These are phyloP conservation scores for Lycocerus yunnanus DNA, from an alignment of 2,888 invertebrate species.

Conservation along the genomic window DNA sequence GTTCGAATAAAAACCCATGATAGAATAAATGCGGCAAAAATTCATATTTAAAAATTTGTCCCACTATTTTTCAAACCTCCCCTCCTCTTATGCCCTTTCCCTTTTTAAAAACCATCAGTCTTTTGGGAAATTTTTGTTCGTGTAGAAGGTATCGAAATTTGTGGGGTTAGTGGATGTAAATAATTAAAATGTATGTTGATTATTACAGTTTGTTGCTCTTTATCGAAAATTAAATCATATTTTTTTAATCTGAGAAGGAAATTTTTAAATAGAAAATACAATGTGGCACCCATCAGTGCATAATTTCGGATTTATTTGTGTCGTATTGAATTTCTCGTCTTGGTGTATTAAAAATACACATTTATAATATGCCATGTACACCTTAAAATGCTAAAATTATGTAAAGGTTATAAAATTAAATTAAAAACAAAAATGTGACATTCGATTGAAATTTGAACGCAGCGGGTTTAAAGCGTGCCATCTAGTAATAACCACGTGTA, in stretches of 20 bases:
- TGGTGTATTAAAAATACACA: neutral
- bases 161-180: neutral
- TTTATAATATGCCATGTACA: neutral
- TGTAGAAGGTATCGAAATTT: neutral
- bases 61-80: neutral
- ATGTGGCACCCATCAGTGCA: neutral
- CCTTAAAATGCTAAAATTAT: neutral
- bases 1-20: no score
- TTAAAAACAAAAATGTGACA: neutral
- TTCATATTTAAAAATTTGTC: neutral
- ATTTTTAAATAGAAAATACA: no score
- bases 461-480: conserved; percentile 43
- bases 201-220: no score
- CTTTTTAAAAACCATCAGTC: neutral
- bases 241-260: neutral
- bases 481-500: conserved; percentile 42
- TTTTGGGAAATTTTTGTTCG: neutral
- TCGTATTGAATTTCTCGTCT: neutral
- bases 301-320: neutral
- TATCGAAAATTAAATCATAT: neutral
- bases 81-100: neutral
- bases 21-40: neutral
- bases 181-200: no score
- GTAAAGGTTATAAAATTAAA: neutral
- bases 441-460: conserved; percentile 27